Evolutionary conservation across 2,888 invertebrate species (phyloP).

Genomic region (Torymus tubicola): DNA sequence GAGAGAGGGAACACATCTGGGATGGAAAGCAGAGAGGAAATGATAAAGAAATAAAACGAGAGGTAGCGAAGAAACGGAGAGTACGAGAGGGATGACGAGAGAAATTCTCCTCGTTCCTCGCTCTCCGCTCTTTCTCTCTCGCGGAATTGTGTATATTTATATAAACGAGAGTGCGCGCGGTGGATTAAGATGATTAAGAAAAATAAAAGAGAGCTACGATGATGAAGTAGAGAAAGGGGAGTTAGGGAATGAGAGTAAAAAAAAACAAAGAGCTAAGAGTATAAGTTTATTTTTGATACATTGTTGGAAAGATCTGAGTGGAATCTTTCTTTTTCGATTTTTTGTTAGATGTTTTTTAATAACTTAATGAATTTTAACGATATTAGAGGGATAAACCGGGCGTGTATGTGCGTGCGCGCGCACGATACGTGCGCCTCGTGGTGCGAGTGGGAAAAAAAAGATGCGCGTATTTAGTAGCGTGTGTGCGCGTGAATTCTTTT

Average conservation of each 20-base stretch:
- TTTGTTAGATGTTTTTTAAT: conserved; percentile 75
- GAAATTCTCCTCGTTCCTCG: conserved; percentile 55
- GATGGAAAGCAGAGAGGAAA: conserved; percentile 25
- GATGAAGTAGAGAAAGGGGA: conserved; percentile 50
- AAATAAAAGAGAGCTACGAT: conserved; percentile 33
- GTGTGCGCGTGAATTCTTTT: neutral
- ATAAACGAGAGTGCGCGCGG: conserved; percentile 48
- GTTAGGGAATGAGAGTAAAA: conserved; percentile 57
- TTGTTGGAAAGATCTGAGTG: conserved; percentile 73
- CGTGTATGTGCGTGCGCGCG: conserved; percentile 58
- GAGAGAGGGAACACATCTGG: conserved; percentile 18
- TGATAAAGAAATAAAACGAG: conserved; percentile 42
- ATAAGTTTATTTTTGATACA: conserved; percentile 77
- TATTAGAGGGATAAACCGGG: conserved; percentile 67
- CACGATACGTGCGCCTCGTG: neutral
- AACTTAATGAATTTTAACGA: conserved; percentile 74
- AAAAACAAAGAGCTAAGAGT: conserved; percentile 67
- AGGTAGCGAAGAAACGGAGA: conserved; percentile 5
- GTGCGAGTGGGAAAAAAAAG: conserved; percentile 54
- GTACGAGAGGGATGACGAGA: conserved; percentile 25
- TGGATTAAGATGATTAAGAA: conserved; percentile 41
- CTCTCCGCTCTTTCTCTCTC: conserved; percentile 48
- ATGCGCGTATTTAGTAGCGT: neutral
- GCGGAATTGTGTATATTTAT: conserved; percentile 57
- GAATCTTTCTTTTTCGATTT: conserved; percentile 70